These are phyloP conservation scores for Elgonia sp. DNA, from an alignment of 2,888 invertebrate species.

Conservation along the genomic window DNA sequence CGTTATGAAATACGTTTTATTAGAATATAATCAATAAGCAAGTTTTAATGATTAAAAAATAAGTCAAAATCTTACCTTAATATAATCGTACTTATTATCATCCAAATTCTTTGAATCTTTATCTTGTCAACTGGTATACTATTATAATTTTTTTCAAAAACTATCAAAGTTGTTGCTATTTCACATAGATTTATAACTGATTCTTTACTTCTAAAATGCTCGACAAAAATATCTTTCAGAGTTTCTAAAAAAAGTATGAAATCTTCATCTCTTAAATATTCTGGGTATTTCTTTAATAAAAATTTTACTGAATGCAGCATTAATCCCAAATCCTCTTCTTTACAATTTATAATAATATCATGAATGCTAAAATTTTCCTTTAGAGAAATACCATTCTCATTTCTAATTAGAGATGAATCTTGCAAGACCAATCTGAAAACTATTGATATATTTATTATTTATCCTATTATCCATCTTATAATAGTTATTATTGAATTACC, in stretches of 20 bases:
- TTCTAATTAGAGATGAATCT: conserved; percentile 59
- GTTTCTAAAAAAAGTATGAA: conserved; percentile 85
- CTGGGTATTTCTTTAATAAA: conserved; percentile 86
- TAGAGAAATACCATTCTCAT: background rate
- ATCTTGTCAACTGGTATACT: conserved; percentile 75
- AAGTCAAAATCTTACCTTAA: conserved; percentile 87
- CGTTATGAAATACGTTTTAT: too few relatives aligned
- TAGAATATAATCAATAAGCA: too few relatives aligned
- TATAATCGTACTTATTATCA: conserved; percentile 85
- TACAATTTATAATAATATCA: conserved; percentile 81
- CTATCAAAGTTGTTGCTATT: conserved; percentile 83
- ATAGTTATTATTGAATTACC: conserved; percentile 31
- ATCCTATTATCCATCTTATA: background rate
- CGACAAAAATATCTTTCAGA: conserved; percentile 83
- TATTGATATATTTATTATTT: conserved; percentile 69
- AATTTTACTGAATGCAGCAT: conserved; percentile 86
- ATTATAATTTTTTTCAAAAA: conserved; percentile 79
- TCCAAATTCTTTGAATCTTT: conserved; percentile 83
- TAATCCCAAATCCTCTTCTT: conserved; percentile 84
- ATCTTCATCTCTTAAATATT: conserved; percentile 84
- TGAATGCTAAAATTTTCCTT: conserved; percentile 78
- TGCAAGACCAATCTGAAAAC: conserved; percentile 85
- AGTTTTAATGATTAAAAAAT: too few relatives aligned
- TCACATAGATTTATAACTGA: conserved; percentile 85
- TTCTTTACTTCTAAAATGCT: conserved; percentile 83